These are phyloP conservation scores for Psittacus erithacus DNA, from an alignment of 2,113 vertebrate genomes.

Conservation along the genomic window DNA sequence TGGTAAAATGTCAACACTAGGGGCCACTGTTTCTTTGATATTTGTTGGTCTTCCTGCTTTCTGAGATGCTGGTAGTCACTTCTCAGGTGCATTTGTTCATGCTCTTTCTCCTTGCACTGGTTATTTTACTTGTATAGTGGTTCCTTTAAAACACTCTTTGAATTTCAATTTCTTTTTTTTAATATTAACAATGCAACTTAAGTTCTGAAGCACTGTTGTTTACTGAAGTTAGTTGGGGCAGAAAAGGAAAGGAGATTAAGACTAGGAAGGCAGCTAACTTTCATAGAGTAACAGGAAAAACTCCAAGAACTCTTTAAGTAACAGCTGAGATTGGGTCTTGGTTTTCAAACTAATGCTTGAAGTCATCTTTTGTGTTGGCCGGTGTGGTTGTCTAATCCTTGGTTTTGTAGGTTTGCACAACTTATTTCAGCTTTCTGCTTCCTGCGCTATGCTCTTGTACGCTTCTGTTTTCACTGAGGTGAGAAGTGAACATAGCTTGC, in stretches of 20 bases:
- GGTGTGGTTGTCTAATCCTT: not conserved
- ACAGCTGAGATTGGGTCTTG: not conserved
- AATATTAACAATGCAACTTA: not conserved
- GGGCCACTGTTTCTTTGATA: not conserved
- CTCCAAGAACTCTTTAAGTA: not conserved
- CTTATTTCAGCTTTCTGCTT: not conserved
- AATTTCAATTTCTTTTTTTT: accelerated
- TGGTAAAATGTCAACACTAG: not conserved
- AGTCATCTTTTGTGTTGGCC: not conserved
- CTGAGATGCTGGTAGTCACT: accelerated
- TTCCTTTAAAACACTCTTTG: not conserved
- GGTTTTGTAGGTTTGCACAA: not conserved
- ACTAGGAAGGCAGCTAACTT: not conserved
- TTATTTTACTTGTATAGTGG: not conserved
- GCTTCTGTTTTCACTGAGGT: not conserved
- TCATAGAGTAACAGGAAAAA: not conserved
- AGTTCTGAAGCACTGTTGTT: not conserved
- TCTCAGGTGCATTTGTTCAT: accelerated
- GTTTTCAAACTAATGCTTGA: not conserved
- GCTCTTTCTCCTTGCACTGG: not conserved
- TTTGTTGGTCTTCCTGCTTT: not conserved
- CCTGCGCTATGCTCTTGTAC: accelerated
- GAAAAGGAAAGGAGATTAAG: not conserved
- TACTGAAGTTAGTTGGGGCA: not conserved
- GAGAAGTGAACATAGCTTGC: not conserved